Base-by-base conservation (phyloP, 2,888 invertebrate genomes). In the Sphinx pinastri region DNA sequence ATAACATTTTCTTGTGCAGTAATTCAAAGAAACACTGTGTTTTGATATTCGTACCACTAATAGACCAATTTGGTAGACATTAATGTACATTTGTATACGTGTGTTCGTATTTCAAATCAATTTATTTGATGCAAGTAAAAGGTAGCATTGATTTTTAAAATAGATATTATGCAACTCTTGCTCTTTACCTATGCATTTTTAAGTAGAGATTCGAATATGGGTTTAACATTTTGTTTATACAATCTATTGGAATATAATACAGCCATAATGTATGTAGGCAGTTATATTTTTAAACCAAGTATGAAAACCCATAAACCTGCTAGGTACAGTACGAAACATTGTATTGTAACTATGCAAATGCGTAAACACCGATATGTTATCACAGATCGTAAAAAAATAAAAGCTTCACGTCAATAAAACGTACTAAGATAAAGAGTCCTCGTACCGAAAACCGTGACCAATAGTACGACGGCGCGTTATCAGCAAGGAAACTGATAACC, bases 381-480 rank as follows among this genome's bases (percentile, higher is more conserved):
- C 88, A 84, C 70, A 76, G 70, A 76, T 81, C 83, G 85, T 88
- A 79, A 82, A 84, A 81, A 81, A 86, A 86, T 85, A 84, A 83
- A 84, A 88, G 83, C 86, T 80, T 83, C 81, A 83, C 79, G 81
- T 81, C 79, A 88, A 81, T 87, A 84, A 87, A 89, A 88, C 83
- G 81, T 81, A 84, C 81, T 77, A 70, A 86, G 88, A 91, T 90
- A 89, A 89, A 80, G 74, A 70, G 75, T 85, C 81, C 88, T 92
- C 93, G 91, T 91, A 85, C 91, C 91, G 88, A 86, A 89, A 88
- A 87, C 78, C 88, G 86, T 89, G 87, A 87, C 92, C 93, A 92
- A 93, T 92, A 81, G 85, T 82, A 84, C 77, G 79, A 80, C 81
- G 77, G 83, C 76, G 78, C 82, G 85, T 84, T 92, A 91, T 91